Evolutionary conservation across 2,888 invertebrate species (phyloP).

Genomic region (Ophioninae sp.): DNA sequence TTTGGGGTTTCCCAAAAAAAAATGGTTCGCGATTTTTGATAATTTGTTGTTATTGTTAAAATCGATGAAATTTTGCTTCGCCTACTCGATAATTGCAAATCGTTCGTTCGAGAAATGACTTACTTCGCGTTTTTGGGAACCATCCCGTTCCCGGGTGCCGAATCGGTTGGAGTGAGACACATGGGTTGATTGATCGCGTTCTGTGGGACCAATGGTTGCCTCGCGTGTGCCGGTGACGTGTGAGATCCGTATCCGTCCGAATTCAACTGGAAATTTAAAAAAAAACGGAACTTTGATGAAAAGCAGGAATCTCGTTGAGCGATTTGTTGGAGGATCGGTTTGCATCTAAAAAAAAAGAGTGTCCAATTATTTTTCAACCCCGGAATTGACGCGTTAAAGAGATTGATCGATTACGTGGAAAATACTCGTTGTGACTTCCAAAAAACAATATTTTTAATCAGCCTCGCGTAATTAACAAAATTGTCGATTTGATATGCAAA

Average conservation of each 20-base stretch:
- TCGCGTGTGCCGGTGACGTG: constrained; percentile 89
- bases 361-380: not conserved
- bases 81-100: not conserved
- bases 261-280: constrained; percentile 85
- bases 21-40: too few species aligned
- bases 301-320: not conserved
- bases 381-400: too few species aligned
- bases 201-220: constrained; percentile 89
- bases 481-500: not conserved
- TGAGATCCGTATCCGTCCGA: constrained; percentile 93
- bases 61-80: too few species aligned
- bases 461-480: not conserved
- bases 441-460: not conserved
- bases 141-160: constrained; percentile 82
- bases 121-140: constrained; percentile 95
- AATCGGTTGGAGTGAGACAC: constrained; percentile 80
- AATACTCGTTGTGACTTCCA: too few species aligned
- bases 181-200: constrained; percentile 82
- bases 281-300: not conserved
- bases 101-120: constrained; percentile 78
- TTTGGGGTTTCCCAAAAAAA: too few species aligned
- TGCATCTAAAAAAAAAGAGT: not conserved
- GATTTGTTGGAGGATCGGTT: not conserved
- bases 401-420: too few species aligned
- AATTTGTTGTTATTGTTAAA: too few species aligned